Evolutionary conservation across 2,797 vertebrate species (phyloP).

Genomic region (Scolopax rusticola): DNA sequence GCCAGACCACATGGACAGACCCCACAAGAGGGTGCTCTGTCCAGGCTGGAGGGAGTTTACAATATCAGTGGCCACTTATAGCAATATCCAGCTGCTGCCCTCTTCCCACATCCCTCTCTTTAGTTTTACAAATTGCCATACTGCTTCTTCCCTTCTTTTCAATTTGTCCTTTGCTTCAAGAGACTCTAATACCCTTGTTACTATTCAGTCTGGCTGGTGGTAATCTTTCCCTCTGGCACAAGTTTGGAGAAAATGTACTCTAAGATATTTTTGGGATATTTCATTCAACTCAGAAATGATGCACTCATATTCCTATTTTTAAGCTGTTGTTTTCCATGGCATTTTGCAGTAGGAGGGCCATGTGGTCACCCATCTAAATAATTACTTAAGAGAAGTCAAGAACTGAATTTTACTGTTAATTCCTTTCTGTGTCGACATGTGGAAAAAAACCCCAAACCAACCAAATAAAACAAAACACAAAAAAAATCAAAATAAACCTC

Average conservation of each 20-base stretch:
- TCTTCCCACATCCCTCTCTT: neutral
- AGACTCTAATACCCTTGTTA: neutral
- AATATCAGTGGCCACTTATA: accelerated
- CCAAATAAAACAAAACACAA: too few relatives aligned
- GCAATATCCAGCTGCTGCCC: neutral
- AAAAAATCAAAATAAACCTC: neutral
- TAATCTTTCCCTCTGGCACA: neutral
- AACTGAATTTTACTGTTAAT: neutral
- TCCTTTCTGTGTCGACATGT: neutral
- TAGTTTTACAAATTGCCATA: neutral
- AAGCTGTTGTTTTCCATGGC: neutral
- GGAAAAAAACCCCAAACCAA: neutral
- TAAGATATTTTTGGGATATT: neutral
- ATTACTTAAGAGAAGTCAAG: neutral
- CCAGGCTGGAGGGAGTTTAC: neutral
- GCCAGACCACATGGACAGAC: neutral
- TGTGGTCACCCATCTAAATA: neutral
- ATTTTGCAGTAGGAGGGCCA: neutral
- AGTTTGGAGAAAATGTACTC: neutral
- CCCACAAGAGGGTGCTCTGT: neutral
- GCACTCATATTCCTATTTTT: neutral
- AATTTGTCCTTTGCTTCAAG: neutral
- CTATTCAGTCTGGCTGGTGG: neutral
- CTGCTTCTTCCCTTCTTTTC: neutral
- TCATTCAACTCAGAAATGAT: neutral